phyloP scores from a whole-genome alignment of 2,113 vertebrate genomes.

The Oreochromis niloticus region DNA sequence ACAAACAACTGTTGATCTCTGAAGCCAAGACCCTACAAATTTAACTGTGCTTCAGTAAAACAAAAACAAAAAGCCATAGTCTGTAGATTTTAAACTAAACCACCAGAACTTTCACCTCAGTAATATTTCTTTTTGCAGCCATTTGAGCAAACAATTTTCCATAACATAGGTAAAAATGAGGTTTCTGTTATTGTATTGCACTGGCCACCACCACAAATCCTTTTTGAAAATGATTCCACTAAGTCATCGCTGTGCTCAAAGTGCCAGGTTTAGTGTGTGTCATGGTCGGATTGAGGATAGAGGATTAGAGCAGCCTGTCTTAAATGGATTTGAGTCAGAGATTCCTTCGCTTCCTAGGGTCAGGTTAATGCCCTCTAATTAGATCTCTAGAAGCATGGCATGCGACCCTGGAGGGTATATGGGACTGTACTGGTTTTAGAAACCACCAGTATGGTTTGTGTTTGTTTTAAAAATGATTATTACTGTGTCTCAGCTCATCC shows the following conservation, averaged over 20 bases:
- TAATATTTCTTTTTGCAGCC: neutral
- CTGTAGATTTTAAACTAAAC: neutral
- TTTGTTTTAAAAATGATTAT: slow-evolving; percentile 9
- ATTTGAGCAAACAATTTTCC: neutral
- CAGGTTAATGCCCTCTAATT: slow-evolving; percentile 52
- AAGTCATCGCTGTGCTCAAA: neutral
- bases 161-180: neutral
- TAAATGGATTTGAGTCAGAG: slow-evolving; percentile 47
- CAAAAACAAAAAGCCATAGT: neutral
- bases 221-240: neutral
- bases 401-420: neutral
- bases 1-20: neutral
- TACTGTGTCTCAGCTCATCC: neutral
- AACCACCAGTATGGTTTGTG: neutral
- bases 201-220: neutral
- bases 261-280: neutral
- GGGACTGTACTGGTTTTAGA: slow-evolving; percentile 1
- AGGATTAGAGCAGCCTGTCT: slow-evolving; percentile 38
- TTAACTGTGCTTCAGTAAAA: neutral
- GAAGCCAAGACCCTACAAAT: neutral
- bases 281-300: slow-evolving; percentile 18
- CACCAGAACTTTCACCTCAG: neutral
- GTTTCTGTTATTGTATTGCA: neutral
- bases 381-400: slow-evolving; percentile 30
- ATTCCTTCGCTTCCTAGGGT: slow-evolving; percentile 7